Evolutionary conservation across 2,113 vertebrate species (phyloP), one percentile per base, ranked within the genome.

Genomic region (Heloderma charlesbogerti): DNA sequence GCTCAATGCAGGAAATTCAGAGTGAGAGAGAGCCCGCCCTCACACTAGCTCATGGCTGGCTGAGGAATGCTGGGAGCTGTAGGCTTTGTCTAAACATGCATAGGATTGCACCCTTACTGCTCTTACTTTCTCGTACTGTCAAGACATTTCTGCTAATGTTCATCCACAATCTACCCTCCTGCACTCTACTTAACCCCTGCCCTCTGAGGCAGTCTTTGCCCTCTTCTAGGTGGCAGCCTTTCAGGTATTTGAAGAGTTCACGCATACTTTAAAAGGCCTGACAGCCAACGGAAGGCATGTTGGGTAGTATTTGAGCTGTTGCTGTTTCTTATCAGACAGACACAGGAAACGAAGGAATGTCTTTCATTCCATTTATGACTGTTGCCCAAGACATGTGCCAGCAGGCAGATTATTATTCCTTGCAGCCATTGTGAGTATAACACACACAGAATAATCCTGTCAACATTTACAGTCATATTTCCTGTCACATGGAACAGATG

Each of bases 331-430:
- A 83, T 88, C 86, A 89, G 25, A 94, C 92, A 83, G 71, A 75
- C 89, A 92, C 88, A 94, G 93, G 93, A 94, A 94, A 89, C 67
- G 45, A 90, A 95, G 82, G 75, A 77, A 82, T 92, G 31, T n/a
- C 31, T 74, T 79, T 93, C 78, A 88, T 85, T 80, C 48, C 40
- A 83, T 69, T 67, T 37, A 85, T 89, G 89, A 88, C 86, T 88
- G 81, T 90, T 77, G 87, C 45, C 79, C 37, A 74, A 93, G 85
- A 92, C 92, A 84, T 94, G 89, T 90, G 79, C 83, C 89, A 54
- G 27, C 89, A 90, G 90, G 90, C 81, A 95, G 45, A 83, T 81
- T 83, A 69, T 84, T 88, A 82, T 91, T 91, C 90, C 84, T 89
- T 75, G 72, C 91, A 81, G 88, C 88, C 85, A 71, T 51, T 69